Evolutionary conservation across 2,797 vertebrate genomes (phyloP), one percentile per base, ranked within the genome.

Genomic region (Petrocephalus schoutedeni): DNA sequence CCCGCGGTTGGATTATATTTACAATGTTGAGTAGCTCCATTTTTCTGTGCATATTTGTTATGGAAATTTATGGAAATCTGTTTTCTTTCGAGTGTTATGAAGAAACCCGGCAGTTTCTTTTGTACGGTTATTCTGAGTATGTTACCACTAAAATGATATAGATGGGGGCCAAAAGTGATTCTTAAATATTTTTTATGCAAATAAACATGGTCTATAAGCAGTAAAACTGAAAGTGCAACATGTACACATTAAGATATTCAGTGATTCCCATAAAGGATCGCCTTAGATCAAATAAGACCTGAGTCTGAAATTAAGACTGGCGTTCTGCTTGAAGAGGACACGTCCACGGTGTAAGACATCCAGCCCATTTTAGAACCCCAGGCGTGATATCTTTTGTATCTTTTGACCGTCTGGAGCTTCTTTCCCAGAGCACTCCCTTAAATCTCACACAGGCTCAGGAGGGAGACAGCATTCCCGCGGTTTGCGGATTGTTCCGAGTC

Each of bases 31-130:
- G 84, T 86, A 56, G 84, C 56, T 86, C 84, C 53, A 57, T 86
- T 86, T 71, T 86, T 41, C 84, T 58, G 56, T 59, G 56, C 58
- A 86, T 36, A 86, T 59, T 86, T 86, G 84, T 86, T 86, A 86
- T 86, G 84, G 84, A 57, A 86, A 86, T 86, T 86, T 86, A 86
- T 86, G 84, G 84, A 86, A 86, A 86, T 86, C 56, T 86, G n/a
- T 86, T 58, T 58, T 45, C 84, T 86, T 36, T 58, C 36, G 21
- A 86, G 84, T 56, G 54, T 86, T 86, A 58, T 45, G 53, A 12
- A 86, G 84, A 58, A 14, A 86, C 14, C 84, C 53, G 56, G 84
- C 84, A 58, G 56, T 86, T 86, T 54, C 53, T 86, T 28, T 58
- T 86, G 84, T 86, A 58, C 16, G 32, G 84, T 86, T 58, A 86